Conservation (phyloP, 1,140 invertebrate genomes). For the Drosophila pruinosa region DNA sequence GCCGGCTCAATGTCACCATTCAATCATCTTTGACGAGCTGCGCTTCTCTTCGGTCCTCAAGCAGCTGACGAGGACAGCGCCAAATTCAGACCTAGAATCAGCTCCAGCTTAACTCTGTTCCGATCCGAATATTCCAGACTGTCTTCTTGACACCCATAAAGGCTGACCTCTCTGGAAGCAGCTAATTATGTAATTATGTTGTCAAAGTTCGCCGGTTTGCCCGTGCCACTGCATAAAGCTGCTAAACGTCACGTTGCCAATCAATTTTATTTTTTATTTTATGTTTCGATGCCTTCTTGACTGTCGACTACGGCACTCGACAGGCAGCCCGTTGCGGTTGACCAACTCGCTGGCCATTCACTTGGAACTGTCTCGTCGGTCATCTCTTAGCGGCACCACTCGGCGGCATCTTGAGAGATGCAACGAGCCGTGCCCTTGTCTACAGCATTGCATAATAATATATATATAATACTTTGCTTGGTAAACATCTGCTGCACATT, state of each 20-base stretch:
- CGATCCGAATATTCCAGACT: neutral
- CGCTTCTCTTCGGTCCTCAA: conserved; percentile 15
- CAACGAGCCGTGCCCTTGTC: conserved; percentile 28
- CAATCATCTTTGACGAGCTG: conserved; percentile 35
- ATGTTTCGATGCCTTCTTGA: neutral
- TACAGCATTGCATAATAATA: too few relatives aligned
- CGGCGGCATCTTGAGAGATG: conserved; percentile 26
- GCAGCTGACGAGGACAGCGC: conserved; percentile 30
- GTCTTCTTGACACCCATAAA: neutral
- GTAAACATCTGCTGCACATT: conserved; percentile 23
- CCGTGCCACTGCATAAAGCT: neutral
- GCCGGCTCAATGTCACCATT: conserved; percentile 45
- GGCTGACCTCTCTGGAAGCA: conserved; percentile 45
- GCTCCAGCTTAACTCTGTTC: neutral
- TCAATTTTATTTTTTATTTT: conserved; percentile 55
- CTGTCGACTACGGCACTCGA: neutral
- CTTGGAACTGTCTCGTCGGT: conserved; percentile 42
- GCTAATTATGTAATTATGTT: conserved; percentile 79
- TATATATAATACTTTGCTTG: too few relatives aligned
- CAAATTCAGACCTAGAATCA: neutral
- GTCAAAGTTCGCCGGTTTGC: conserved; percentile 30
- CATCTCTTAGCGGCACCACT: neutral
- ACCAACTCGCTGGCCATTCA: conserved; percentile 66
- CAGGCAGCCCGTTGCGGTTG: conserved; percentile 64
- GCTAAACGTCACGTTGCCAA: conserved; percentile 27